Base-by-base conservation (phyloP, 2,888 invertebrate genomes). In the Phyto melanocephala region DNA sequence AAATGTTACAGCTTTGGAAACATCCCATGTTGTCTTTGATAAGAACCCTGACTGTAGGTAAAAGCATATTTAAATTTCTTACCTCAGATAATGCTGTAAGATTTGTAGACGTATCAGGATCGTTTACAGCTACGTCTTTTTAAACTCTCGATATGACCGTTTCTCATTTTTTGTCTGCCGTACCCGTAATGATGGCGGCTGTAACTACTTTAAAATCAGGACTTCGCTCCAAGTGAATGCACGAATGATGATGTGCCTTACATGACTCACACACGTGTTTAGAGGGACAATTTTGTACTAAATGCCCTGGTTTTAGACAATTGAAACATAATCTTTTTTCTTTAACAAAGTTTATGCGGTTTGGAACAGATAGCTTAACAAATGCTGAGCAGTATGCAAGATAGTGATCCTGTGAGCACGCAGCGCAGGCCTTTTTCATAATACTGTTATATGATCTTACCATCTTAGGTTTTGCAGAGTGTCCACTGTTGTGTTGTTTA, bases 301-400 rank as follows among this genome's bases (percentile, higher is more conserved):
- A 2, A 83, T 45, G 52, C 11, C 54, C 67, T 1, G 75, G 22
- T 63, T 84, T 81, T 40, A 78, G 15, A 20, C 77, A 72, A 47
- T 68, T 65, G 35, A 77, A 80, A n/a, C n/a, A n/a, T n/a, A n/a
- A n/a, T n/a, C n/a, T n/a, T n/a, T n/a, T n/a, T n/a, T n/a, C n/a
- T n/a, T n/a, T n/a, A n/a, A n/a, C n/a, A n/a, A n/a, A n/a, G n/a
- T n/a, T n/a, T n/a, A n/a, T n/a, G n/a, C n/a, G n/a, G 4, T 22
- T 40, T 0, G 35, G 28, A 10, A 54, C 47, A 35, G 58, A 6
- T 65, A 37, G 56, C 35, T 33, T 71, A 42, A 0, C 28, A 63
- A 62, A 54, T n/a, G 63, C 42, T 70, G 37, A 56, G 13, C 62
- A 72, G 42, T 71, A 71, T 7, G 50, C 37, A 1, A 71, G 37